phyloP scores from a whole-genome alignment of 2,888 invertebrate species.

The Tenthredo amoena region DNA sequence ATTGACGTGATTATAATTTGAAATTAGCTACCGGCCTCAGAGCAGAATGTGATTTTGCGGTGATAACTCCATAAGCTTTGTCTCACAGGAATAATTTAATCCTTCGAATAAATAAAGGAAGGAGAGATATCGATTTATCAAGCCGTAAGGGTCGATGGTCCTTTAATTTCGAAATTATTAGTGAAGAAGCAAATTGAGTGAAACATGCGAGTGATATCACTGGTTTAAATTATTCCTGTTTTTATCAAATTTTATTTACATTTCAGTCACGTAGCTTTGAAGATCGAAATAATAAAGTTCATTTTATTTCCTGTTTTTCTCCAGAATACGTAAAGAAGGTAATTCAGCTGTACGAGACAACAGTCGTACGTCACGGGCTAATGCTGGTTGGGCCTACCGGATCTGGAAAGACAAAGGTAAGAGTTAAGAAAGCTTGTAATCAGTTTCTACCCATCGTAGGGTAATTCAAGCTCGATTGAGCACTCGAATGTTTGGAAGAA shows the following conservation, averaged over 20 bases:
- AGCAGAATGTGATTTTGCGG: background rate
- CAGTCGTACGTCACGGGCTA: constrained; percentile 89
- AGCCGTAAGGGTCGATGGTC: background rate
- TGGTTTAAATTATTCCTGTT: background rate
- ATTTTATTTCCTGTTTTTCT: constrained; percentile 62
- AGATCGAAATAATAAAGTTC: background rate
- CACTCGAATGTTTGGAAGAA: constrained; percentile 21
- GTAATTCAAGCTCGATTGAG: constrained; percentile 47
- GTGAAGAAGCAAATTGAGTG: background rate
- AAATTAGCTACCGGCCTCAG: background rate
- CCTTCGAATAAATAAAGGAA: background rate
- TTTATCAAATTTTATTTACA: background rate
- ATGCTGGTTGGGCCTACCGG: constrained; percentile 92
- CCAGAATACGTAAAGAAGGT: constrained; percentile 88
- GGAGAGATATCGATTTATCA: background rate
- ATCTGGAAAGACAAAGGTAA: constrained; percentile 89
- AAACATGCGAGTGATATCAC: background rate
- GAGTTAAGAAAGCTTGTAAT: background rate
- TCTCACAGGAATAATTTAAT: background rate
- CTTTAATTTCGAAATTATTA: background rate
- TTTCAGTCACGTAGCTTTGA: background rate
- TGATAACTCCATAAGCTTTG: background rate
- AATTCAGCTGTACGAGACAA: constrained; percentile 90
- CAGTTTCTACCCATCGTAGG: background rate
- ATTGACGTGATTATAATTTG: constrained; percentile 1